These are phyloP conservation scores for Rhynchomys soricoides DNA, from an alignment of 2,113 vertebrate genomes.

Conservation along the genomic window DNA sequence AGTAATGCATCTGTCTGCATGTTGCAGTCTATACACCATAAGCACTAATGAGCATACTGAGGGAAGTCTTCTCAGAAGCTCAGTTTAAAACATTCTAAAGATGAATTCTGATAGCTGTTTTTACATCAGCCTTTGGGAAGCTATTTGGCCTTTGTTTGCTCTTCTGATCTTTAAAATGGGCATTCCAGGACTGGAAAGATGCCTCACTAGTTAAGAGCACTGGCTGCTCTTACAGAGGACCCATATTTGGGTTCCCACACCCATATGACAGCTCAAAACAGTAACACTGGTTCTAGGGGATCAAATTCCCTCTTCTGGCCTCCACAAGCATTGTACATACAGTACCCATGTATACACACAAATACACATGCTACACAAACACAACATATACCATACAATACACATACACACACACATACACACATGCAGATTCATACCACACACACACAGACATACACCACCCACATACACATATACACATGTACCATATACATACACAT, in stretches of 20 bases:
- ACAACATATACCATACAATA: not conserved
- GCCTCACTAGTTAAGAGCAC: not conserved
- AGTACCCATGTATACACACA: not conserved
- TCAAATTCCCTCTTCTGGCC: not conserved
- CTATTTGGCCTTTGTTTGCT: not conserved
- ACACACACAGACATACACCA: too few species aligned
- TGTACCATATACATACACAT: too few species aligned
- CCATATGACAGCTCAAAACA: not conserved
- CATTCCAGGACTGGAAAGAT: not conserved
- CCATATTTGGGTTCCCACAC: not conserved
- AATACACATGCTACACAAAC: not conserved
- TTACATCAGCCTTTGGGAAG: not conserved
- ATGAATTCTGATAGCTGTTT: not conserved
- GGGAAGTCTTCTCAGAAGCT: not conserved
- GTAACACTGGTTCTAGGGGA: not conserved
- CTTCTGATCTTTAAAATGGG: slow-evolving; percentile 33
- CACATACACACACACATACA: too few species aligned
- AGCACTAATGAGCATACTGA: not conserved
- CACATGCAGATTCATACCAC: too few species aligned
- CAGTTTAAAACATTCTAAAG: not conserved
- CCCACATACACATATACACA: not conserved
- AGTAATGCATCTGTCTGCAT: not conserved
- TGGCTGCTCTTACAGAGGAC: not conserved
- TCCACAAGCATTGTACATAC: not conserved
- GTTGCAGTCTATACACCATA: not conserved